Base-by-base conservation (phyloP, 2,113 vertebrate species). In the Desmodus rotundus region DNA sequence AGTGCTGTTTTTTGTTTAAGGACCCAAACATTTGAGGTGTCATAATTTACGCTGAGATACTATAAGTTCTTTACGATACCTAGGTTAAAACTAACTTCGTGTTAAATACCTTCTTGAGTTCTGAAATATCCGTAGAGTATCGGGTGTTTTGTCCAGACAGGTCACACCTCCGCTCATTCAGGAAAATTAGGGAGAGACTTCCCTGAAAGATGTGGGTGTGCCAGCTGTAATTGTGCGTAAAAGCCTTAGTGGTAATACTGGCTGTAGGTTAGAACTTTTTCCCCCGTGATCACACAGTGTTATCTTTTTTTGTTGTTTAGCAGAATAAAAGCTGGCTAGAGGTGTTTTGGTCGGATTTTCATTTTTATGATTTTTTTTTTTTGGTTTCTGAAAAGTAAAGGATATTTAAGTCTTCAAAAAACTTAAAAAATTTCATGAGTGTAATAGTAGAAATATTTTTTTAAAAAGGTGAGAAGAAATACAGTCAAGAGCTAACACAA, bases 1-100 rank as follows among this genome's bases (percentile, higher is more conserved):
- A 90, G 38, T 96, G 80, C 76, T 72, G 89, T 95, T 93, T 43
- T 91, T 91, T 90, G 95, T 70, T 80, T 93, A 89, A 87, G 65
- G 31, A 86, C 67, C 22, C 38, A 82, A 61, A 78, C n/a, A 82
- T 95, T 96, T 78, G 70, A 56, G 88, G 17, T 65, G 0, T 45
- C 65, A 47, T 80, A 95, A 50, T 93, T 96, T 95, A 88, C 5
- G 0, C 45, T 77, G 33, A n/a, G 56, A 45, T 70, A 54, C 14
- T 76, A 3, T 81, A 5, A 2, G 19, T 50, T 92, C 54, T 92
- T 94, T 73, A 70, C 8, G 78, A 41, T 87, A 61, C 14, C 14
- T 88, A 38, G 31, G 43, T 94, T 73, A 96, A 93, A 94, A 87
- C 31, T 95, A 36, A 33, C 63, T 88, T 87, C 20, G 68, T 91